phyloP scores from a whole-genome alignment of 2,888 invertebrate species.

The Tipula lateralis region DNA sequence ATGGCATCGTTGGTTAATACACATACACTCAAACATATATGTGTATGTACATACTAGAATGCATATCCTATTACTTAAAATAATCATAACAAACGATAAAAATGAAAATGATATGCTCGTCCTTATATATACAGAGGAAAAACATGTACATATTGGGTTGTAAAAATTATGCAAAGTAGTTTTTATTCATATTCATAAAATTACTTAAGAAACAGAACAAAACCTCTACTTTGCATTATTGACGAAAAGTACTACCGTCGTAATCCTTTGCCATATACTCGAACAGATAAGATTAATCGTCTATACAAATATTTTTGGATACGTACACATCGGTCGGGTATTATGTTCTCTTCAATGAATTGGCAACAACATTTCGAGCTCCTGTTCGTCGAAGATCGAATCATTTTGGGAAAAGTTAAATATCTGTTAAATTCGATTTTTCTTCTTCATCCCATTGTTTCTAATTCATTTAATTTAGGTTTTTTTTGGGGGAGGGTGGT shows the following conservation, averaged over 20 bases:
- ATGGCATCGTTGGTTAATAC: not conserved
- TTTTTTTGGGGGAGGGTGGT: too few species aligned
- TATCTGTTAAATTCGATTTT: not conserved
- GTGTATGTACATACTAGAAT: not conserved
- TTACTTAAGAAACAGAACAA: not conserved
- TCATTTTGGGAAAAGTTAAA: not conserved
- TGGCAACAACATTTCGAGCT: not conserved
- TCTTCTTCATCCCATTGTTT: not conserved
- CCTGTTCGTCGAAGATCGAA: too few species aligned
- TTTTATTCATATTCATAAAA: not conserved
- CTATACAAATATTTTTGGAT: not conserved
- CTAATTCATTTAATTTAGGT: slow-evolving; percentile 11
- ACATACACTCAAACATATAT: not conserved
- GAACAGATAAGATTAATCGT: not conserved
- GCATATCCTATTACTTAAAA: not conserved
- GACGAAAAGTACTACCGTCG: not conserved
- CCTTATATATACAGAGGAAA: not conserved
- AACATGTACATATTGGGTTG: not conserved
- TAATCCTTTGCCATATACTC: not conserved
- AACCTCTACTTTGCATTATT: not conserved
- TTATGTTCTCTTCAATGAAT: not conserved
- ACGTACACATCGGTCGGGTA: not conserved
- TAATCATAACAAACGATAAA: not conserved
- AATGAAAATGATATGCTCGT: not conserved
- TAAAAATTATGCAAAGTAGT: slow-evolving; percentile 24